A percentile compares a stretch with the other conserved stretches of the same genome.
Conservation (phyloP, 2,888 invertebrate genomes). For the Griposia aprilina region DNA sequence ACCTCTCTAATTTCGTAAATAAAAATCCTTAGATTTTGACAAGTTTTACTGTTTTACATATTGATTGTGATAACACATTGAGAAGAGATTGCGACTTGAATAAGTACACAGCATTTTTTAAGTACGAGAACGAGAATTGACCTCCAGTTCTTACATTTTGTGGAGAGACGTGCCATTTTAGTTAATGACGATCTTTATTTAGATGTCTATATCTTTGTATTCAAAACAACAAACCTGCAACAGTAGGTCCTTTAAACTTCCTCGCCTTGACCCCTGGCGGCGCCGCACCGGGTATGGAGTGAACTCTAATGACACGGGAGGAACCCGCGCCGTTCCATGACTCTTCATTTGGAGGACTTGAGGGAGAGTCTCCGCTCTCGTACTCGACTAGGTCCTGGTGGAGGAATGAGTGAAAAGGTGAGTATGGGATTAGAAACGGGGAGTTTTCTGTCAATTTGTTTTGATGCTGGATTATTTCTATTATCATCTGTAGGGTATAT, state of each 20-base stretch:
- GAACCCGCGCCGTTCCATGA: conserved; percentile 70
- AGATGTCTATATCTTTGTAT: not conserved
- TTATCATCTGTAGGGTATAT: not conserved
- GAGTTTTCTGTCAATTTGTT: not conserved
- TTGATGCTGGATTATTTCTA: not conserved
- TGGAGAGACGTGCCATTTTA: conserved; percentile 14
- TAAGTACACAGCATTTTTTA: not conserved
- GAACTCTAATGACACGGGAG: conserved; percentile 75
- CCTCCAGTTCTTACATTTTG: not conserved
- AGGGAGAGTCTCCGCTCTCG: conserved; percentile 77
- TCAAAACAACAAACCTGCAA: conserved; percentile 76
- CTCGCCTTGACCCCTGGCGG: conserved; percentile 65
- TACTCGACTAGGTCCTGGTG: conserved; percentile 86
- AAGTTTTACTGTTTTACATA: not conserved
- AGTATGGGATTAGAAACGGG: not conserved
- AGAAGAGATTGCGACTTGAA: not conserved
- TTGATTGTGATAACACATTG: not conserved
- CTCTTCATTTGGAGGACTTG: conserved; percentile 73
- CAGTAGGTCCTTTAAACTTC: conserved; percentile 79
- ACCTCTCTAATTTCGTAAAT: too few relatives aligned
- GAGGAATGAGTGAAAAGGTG: not conserved
- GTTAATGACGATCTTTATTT: not conserved
- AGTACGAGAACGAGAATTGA: not conserved
- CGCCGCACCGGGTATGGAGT: conserved; percentile 64
- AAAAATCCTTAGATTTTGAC: not conserved